Base-by-base conservation (phyloP, 2,888 invertebrate genomes). In the Idaea straminata region DNA sequence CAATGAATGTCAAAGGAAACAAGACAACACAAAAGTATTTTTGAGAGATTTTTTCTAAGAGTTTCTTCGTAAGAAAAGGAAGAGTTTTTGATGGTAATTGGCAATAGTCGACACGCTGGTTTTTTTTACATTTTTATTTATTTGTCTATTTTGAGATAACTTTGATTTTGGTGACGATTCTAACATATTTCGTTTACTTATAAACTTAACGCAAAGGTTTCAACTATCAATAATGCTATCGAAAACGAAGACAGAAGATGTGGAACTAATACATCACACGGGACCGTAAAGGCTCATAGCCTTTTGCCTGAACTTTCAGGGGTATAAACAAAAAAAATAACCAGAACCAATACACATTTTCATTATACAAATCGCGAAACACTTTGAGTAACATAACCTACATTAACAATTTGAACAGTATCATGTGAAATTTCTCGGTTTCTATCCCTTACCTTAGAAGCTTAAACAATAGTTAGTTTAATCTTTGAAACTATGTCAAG, bases 401-500 rank as follows among this genome's bases (percentile, higher is more conserved):
- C 47, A 47, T 13, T 13, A 47, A 5, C 10, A 7, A 25, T 25
- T 25, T 25, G 3, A 47, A 47, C 47, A 4, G 47, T 47, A 47
- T 47, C 47, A 47, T 47, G 47, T 47, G 10, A 47, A 47, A 47
- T 47, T 47, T 47, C 47, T 47, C 47, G 47, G 47, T 47, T 47
- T 13, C 47, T 47, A 47, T 47, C 47, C 47, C 47, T 47, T 63
- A 62, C 61, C 61, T 62, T 61, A 63, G 38, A 69, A 68, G 70
- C 72, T 72, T 72, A 74, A 47, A 47, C 47, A 81, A 81, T 74
- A 69, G 72, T 69, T 72, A 77, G 77, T 75, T 85, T 83, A 81
- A 82, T 86, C 81, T 83, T 77, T 74, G 72, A 75, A 79, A 81
- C 80, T 85, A 80, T 69, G 78, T 74, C 25, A 85, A 88, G 88